These are phyloP conservation scores for Haliclystus octoradiatus DNA, from an alignment of 30 jellyfish, hydroid and myxozoan genomes.

Conservation along the genomic window DNA sequence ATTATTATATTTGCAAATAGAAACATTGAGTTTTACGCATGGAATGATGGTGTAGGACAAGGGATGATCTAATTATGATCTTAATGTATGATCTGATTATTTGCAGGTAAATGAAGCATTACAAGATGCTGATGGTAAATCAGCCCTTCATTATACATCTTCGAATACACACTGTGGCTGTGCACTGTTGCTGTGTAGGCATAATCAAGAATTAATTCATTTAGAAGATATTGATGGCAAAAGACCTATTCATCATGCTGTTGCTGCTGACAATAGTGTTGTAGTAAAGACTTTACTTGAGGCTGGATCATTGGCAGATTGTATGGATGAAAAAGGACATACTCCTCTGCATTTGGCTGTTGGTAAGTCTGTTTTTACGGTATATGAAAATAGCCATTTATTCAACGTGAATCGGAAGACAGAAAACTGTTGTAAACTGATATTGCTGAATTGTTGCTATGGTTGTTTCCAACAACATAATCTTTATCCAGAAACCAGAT, in stretches of 20 bases:
- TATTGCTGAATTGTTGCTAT: not conserved
- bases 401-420: not conserved
- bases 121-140: slow-evolving; percentile 57
- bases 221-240: slow-evolving; percentile 38
- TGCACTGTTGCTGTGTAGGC: slow-evolving; percentile 38
- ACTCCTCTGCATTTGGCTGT: slow-evolving; percentile 43
- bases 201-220: slow-evolving; percentile 15
- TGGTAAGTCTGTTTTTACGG: slow-evolving; percentile 17
- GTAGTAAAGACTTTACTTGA: slow-evolving; percentile 22
- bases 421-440: not conserved
- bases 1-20: no score
- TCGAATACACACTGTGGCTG: slow-evolving; percentile 68
- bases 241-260: slow-evolving; percentile 57
- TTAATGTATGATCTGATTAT: no score
- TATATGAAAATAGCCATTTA: no score
- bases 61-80: no score
- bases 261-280: slow-evolving; percentile 26
- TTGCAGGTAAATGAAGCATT: not conserved
- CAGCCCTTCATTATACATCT: slow-evolving; percentile 59
- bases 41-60: no score
- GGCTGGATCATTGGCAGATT: slow-evolving; percentile 16
- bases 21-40: no score
- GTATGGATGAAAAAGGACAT: slow-evolving; percentile 34
- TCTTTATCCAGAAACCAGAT: slow-evolving; percentile 9
- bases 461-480: no score